Evolutionary conservation across 2,113 vertebrate species (phyloP), one percentile per base, ranked within the genome.

Genomic region (Apistogramma diplotaenia): DNA sequence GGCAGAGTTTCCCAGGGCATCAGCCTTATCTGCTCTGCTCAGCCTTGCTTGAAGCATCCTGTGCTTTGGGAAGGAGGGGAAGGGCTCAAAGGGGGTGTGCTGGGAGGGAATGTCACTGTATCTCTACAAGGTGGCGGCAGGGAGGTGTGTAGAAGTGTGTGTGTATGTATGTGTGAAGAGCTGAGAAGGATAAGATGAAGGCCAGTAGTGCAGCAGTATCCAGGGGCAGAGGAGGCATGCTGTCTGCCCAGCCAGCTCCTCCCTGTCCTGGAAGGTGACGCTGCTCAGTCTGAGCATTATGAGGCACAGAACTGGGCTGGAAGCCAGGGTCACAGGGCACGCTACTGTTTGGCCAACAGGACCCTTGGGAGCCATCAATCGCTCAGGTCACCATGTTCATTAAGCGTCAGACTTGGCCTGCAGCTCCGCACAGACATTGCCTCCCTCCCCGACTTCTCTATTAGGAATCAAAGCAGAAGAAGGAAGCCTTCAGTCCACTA

Each of bases 1-100:
- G 94, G 93, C 93, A 94, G 93, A 90, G 90, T 94, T 95, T 96
- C 94, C 95, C 95, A 95, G 93, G 94, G 93, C 94, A 94, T 92
- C 89, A 84, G 92, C 87, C 94, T 96, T 96, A 95, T 96, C 95
- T 95, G 78, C 91, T 87, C 90, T 18, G 46, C 81, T 94, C 95
- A 95, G 94, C 90, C 87, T 90, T 79, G 85, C 86, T 81, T 78
- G 85, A 87, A 89, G 91, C 92, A 95, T 96, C 95, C 95, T 96
- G 95, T 94, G 92, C 93, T 86, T 83, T 84, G 85, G 86, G 83
- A 86, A 89, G 89, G 91, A 85, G 89, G 89, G 85, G 79, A 78
- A 79, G 74, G 78, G 74, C 56, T 74, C 18, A 27, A 78, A 77
- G 70, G 84, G 79, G 73, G 61, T 83, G 93, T 88, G 92, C 90